Conservation (phyloP, 2,797 vertebrate species). For the Acanthurus tractus region DNA sequence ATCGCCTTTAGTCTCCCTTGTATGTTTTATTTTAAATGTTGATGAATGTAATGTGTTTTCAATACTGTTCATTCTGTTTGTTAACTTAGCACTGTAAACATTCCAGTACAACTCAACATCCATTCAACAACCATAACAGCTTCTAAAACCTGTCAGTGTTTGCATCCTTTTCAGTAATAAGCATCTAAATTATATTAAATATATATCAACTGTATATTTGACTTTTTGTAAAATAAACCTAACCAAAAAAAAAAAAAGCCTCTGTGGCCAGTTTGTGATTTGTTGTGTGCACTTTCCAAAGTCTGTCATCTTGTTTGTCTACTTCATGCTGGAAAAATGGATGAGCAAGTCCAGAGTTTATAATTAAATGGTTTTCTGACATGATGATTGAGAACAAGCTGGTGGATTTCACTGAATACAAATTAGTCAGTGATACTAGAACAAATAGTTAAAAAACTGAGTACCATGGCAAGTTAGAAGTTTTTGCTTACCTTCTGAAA, state of each 20-base stretch:
- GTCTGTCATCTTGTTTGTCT: neutral
- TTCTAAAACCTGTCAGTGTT: constrained; percentile 69
- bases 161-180: constrained; percentile 73
- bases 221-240: constrained; percentile 85
- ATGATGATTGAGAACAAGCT: too few species aligned
- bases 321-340: neutral
- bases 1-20: constrained; percentile 13
- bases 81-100: constrained; percentile 86
- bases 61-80: constrained; percentile 85
- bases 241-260: constrained; percentile 71
- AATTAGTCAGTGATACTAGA: too few species aligned
- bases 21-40: constrained; percentile 55
- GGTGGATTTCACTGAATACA: too few species aligned
- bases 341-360: too few species aligned
- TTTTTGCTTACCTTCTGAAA: too few species aligned
- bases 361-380: too few species aligned
- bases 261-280: neutral
- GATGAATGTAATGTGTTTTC: constrained; percentile 79
- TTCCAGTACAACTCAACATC: constrained; percentile 60
- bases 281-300: neutral
- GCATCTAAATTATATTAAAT: constrained; percentile 85
- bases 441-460: too few species aligned
- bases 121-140: constrained; percentile 57
- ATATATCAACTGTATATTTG: constrained; percentile 87
- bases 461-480: too few species aligned